A percentile compares a stretch with the other conserved stretches of the same genome.
These are phyloP conservation scores for Eulemur albifrons DNA, from an alignment of 2,797 vertebrate species.

Conservation along the genomic window DNA sequence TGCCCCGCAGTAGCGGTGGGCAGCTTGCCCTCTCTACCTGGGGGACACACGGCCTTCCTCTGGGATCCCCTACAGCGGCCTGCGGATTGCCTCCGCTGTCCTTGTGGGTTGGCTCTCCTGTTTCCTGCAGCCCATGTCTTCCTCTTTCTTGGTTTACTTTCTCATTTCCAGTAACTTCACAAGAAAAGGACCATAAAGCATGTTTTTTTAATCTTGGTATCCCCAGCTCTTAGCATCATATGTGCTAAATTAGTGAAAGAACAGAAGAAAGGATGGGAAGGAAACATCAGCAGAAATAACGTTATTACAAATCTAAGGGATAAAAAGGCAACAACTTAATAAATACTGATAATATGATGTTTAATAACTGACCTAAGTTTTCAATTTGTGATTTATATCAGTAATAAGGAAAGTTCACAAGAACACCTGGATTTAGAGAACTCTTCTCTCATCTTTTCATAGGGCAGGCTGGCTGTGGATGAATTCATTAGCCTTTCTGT, in stretches of 20 bases:
- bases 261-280: background rate
- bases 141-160: background rate
- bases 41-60: no score
- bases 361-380: slow-evolving; percentile 1
- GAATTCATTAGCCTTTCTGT: background rate
- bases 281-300: background rate
- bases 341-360: background rate
- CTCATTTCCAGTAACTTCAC: background rate
- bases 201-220: background rate
- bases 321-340: background rate
- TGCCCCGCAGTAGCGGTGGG: accelerated
- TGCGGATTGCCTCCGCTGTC: background rate
- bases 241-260: background rate
- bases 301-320: background rate
- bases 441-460: background rate
- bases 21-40: background rate
- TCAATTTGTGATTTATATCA: slow-evolving; percentile 27
- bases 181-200: background rate
- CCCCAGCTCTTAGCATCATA: background rate
- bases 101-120: background rate
- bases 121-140: background rate
- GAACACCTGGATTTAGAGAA: background rate
- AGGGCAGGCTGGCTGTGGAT: background rate
- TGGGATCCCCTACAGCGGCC: accelerated
- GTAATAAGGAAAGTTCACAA: background rate